Evolutionary conservation across 2,888 invertebrate species (phyloP), one percentile per base, ranked within the genome.

Genomic region (Prenolepis imparis): DNA sequence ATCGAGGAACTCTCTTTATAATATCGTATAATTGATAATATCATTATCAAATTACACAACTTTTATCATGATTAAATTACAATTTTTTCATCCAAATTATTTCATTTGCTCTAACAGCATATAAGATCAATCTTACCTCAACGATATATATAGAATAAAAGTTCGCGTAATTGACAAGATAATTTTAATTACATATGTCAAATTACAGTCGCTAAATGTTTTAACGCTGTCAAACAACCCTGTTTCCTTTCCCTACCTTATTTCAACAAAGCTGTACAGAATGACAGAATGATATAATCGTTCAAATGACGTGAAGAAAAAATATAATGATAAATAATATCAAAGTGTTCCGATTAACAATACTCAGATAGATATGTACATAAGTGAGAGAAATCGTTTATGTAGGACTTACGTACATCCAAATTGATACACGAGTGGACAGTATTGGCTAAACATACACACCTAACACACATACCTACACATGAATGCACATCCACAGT

Each of bases 271-370:
- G 32, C 87, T 88, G 88, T 85, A 87, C 84, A 88, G 84, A 85
- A 84, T 39, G 86, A 59, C 72, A 82, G 84, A 84, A 75, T 82
- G 72, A 78, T 70, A 61, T 85, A 72, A 84, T 84, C 64, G 85
- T 88, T 88, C 77, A 81, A 88, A 83, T 82, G 85, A 86, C 80
- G 84, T 81, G 39, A 78, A 84, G 81, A 36, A 52, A 48, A 24
- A 18, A 52, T 74, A 86, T 84, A 85, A 81, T 66, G 84, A 48
- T 48, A 32, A 86, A 85, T 89, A 86, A 89, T 68, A 81, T 88
- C 57, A 75, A 83, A 88, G 89, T 91, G 90, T 91, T 91, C 91
- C 28, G 74, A 84, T 82, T 82, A 85, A n/a, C 52, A 90, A 89
- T 90, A 91, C 86, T 91, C 90, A 87, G 83, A 84, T 85, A 89